These are phyloP conservation scores for Trichogramma pretiosum DNA, from an alignment of 1,140 invertebrate genomes.

Conservation along the genomic window DNA sequence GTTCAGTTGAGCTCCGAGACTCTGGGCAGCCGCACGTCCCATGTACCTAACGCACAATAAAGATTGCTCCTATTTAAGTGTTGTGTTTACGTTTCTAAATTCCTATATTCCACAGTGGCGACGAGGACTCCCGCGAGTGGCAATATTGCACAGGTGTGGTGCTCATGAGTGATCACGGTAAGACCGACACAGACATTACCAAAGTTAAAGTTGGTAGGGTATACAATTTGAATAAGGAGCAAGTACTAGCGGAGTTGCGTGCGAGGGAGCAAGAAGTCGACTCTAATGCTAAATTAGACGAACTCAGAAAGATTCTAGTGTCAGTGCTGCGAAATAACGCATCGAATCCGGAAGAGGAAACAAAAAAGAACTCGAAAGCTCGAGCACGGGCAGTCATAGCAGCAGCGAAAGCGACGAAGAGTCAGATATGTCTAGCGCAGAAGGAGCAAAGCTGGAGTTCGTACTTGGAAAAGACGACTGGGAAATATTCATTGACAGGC, in stretches of 20 bases:
- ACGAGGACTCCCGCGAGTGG: not conserved
- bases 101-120: not conserved
- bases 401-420: not conserved
- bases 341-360: not conserved
- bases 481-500: slow-evolving; percentile 9
- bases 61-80: no score
- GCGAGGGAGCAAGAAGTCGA: not conserved
- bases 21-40: no score
- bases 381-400: not conserved
- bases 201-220: not conserved
- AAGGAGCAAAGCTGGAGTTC: slow-evolving; percentile 11
- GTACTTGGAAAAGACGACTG: slow-evolving; percentile 10
- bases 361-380: not conserved
- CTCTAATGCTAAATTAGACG: not conserved
- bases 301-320: not conserved
- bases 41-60: no score
- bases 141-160: not conserved
- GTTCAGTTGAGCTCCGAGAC: no score
- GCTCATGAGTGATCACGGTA: not conserved
- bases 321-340: not conserved
- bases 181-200: not conserved
- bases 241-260: not conserved
- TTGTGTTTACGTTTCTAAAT: no score
- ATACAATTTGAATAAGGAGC: not conserved
- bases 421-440: not conserved